Evolutionary conservation across 1,140 invertebrate species (phyloP), one percentile per base, ranked within the genome.

Genomic region (Magallana gigas): DNA sequence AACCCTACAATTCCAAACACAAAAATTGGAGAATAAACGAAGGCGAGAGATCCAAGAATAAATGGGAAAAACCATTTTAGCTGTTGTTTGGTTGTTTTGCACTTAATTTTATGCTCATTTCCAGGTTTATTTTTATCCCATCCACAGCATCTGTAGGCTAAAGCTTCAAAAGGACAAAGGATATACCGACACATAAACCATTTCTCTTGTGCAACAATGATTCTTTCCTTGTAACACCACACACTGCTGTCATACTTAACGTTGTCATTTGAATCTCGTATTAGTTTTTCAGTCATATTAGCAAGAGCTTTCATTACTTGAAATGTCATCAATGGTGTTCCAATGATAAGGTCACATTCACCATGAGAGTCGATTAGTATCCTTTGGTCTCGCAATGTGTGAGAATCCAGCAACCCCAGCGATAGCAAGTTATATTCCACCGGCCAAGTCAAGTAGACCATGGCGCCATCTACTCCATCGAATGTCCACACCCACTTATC

Each of bases 151-250:
- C 59, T 68, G 7, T 87, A 87, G 8, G 85, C 83, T 4, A 84
- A 81, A 2, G 85, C 60, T 71, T 89, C 88, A 18, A 89, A 64
- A 4, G 88, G 88, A 83, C 88, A 89, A 8, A 87, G n/a, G 8
- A 87, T 57, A 56, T 87, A 68, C 0, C 60, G 48, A 56, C 88
- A 89, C 68, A 89, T 23, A 14, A 57, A 8, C 59, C 85, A 85
- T 48, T 84, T 18, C 2, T 71, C 57, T 1, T 85, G 57, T 6
- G 57, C 9, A 8, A 85, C 84, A n/a, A 64, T 82, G 29, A 87
- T 87, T 64, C 83, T 62, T 58, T 86, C 71, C 57, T 89, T 89
- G 36, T 84, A 89, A 80, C 88, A 87, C 68, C 83, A 89, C n/a
- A 87, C 84, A 23, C 88, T 89, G 3, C 84, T 68, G 9, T 89